phyloP scores from a whole-genome alignment of 2,797 vertebrate genomes.

The Numenius phaeopus region DNA sequence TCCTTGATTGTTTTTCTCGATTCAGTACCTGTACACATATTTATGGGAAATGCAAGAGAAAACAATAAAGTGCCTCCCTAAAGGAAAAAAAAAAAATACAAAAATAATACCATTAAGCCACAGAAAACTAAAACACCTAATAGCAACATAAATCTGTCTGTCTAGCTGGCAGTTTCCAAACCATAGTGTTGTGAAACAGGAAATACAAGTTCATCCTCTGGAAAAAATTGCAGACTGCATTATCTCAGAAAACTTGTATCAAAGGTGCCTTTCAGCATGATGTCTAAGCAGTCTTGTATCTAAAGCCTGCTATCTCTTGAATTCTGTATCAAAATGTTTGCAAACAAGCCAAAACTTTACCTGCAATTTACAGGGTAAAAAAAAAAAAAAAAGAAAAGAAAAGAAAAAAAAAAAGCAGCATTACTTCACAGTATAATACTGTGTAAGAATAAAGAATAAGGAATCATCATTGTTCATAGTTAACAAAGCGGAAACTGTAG shows the following conservation, averaged over 20 bases:
- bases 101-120: neutral
- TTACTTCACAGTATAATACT: neutral
- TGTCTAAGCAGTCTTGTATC: neutral
- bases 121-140: constrained; percentile 24
- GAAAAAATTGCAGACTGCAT: constrained; percentile 14
- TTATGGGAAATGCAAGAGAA: constrained; percentile 23
- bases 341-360: neutral
- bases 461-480: neutral
- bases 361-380: neutral
- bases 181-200: constrained; percentile 23
- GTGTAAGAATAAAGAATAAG: neutral
- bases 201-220: constrained; percentile 38
- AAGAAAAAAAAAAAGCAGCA: neutral
- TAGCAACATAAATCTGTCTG: constrained; percentile 50
- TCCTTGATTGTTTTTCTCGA: neutral
- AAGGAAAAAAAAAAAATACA: neutral
- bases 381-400: neutral
- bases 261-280: neutral
- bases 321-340: neutral
- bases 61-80: neutral
- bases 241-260: neutral
- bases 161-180: constrained; percentile 35
- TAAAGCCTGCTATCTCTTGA: neutral
- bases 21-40: neutral
- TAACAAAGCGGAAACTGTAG: neutral